Conservation (phyloP, 1,140 invertebrate genomes). For the Atta texana region DNA sequence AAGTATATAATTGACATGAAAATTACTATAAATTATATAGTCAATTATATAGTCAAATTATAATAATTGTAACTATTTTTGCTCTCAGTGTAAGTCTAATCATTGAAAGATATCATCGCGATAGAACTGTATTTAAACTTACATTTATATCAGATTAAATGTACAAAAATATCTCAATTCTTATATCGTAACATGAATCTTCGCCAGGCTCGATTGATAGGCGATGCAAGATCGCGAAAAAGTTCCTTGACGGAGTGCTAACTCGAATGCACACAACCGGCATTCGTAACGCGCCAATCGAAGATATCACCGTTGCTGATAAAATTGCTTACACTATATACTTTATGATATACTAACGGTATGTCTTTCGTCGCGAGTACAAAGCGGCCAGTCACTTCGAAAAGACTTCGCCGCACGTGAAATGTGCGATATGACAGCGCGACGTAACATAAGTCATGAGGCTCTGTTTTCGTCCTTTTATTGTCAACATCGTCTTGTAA, state of each 20-base stretch:
- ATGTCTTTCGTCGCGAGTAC: slow-evolving; percentile 20
- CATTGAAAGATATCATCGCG: neutral
- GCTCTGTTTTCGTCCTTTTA: neutral
- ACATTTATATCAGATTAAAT: slow-evolving; percentile 14
- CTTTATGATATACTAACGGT: slow-evolving; percentile 5
- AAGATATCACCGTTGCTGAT: slow-evolving; percentile 67
- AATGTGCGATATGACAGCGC: neutral
- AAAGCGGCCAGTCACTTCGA: slow-evolving; percentile 55
- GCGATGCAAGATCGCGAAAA: neutral
- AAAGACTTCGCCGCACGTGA: neutral
- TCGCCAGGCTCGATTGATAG: neutral
- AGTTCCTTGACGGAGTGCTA: neutral
- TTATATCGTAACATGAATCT: neutral
- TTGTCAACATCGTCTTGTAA: neutral
- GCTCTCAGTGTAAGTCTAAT: neutral
- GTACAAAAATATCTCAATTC: neutral
- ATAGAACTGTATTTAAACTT: neutral
- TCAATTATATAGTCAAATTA: too few relatives aligned
- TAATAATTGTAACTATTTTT: too few relatives aligned
- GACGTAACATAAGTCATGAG: neutral
- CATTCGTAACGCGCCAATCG: slow-evolving; percentile 29
- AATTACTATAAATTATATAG: too few relatives aligned
- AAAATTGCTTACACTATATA: slow-evolving; percentile 64
- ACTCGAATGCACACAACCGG: slow-evolving; percentile 19
- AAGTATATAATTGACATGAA: too few relatives aligned